A percentile compares a stretch with the other conserved stretches of the same genome.
phyloP scores from a whole-genome alignment of 2,113 vertebrate species.

The Stercorarius parasiticus region DNA sequence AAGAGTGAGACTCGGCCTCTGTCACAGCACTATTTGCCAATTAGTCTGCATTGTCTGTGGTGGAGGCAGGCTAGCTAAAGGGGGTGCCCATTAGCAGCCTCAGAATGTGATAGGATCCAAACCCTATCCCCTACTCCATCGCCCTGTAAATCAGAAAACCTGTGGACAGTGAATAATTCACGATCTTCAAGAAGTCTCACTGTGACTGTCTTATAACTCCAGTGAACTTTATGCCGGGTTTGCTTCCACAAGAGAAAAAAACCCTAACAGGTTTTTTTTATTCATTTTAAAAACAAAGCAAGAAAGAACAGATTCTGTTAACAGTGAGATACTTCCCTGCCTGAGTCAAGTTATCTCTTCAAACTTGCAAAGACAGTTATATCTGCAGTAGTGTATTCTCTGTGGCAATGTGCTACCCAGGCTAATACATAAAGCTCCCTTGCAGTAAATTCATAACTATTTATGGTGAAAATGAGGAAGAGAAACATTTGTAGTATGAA shows the following conservation, averaged over 20 bases:
- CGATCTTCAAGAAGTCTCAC: not conserved
- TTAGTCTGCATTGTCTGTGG: not conserved
- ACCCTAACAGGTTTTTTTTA: not conserved
- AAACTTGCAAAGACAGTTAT: not conserved
- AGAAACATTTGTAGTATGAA: not conserved
- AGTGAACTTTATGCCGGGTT: not conserved
- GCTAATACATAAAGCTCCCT: not conserved
- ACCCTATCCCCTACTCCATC: not conserved
- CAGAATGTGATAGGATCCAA: not conserved
- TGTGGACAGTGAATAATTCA: constrained; percentile 10
- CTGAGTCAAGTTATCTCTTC: not conserved
- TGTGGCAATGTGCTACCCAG: not conserved
- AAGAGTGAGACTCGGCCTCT: not conserved
- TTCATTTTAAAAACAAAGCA: not conserved
- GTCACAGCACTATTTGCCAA: not conserved
- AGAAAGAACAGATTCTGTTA: not conserved
- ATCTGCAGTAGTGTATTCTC: not conserved
- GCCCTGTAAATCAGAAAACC: not conserved
- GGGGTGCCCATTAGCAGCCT: not conserved
- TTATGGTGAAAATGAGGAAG: not conserved
- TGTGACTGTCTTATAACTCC: not conserved
- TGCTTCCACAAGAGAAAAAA: not conserved
- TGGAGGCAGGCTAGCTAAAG: not conserved
- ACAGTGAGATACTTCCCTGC: not conserved
- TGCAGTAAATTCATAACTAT: not conserved